phyloP scores from a whole-genome alignment of 2,797 vertebrate species.

The Ataeniobius toweri region DNA sequence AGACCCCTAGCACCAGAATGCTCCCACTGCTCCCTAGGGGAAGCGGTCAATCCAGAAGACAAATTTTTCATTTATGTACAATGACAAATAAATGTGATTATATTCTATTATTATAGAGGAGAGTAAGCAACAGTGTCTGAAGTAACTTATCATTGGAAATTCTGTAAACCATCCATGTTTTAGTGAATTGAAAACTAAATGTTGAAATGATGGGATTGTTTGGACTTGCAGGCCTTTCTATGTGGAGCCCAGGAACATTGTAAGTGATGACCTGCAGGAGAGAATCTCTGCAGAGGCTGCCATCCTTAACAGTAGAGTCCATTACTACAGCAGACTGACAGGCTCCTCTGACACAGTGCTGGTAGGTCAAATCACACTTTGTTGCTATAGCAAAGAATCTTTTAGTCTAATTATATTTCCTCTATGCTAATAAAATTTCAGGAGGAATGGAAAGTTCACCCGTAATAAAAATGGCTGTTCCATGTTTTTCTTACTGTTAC shows the following conservation, averaged over 20 bases:
- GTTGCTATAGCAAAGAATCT: not conserved
- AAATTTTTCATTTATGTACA: no score
- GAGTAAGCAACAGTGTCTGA: no score
- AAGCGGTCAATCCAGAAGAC: no score
- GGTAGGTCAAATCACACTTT: conserved; percentile 70
- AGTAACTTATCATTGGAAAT: no score
- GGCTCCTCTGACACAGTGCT: conserved; percentile 88
- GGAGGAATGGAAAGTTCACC: not conserved
- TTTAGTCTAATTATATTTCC: not conserved
- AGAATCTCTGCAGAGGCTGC: conserved; percentile 90
- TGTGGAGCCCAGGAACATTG: conserved; percentile 90
- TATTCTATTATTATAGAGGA: no score
- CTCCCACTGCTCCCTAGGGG: no score
- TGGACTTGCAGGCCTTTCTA: conserved; percentile 86
- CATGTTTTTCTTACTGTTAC: not conserved
- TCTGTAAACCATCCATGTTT: not conserved
- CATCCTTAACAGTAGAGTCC: conserved; percentile 91
- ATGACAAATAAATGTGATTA: no score
- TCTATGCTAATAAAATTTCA: not conserved
- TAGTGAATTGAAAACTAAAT: not conserved
- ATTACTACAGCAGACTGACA: conserved; percentile 90
- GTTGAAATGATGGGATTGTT: not conserved
- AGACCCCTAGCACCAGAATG: no score
- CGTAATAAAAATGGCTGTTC: not conserved
- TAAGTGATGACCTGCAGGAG: conserved; percentile 76